Percentiles rank a stretch among this genome's conserved stretches.
These are phyloP conservation scores for Agonopterix alstromeriana DNA, from an alignment of 2,888 invertebrate genomes.

Conservation along the genomic window DNA sequence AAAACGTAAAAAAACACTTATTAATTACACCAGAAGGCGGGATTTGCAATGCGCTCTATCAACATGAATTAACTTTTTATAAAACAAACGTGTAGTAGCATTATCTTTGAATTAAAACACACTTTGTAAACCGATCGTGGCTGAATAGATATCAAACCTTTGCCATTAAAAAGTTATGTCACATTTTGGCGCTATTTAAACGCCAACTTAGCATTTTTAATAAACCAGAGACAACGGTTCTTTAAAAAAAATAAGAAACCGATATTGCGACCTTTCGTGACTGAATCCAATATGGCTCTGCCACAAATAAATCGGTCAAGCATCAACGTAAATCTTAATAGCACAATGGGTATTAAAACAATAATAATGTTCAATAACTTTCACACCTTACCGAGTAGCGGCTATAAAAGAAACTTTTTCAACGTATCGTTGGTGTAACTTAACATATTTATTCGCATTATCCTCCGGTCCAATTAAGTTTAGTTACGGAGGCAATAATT, in stretches of 20 bases:
- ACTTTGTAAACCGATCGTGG: conserved; percentile 1
- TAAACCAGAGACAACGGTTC: too few relatives aligned
- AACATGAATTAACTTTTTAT: conserved; percentile 29
- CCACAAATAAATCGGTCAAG: conserved; percentile 44
- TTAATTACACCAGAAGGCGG: conserved; percentile 31
- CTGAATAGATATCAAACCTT: too few relatives aligned
- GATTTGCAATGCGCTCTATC: conserved; percentile 25
- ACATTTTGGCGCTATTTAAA: too few relatives aligned
- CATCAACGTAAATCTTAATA: conserved; percentile 38
- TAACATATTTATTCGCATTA: conserved; percentile 55
- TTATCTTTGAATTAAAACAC: conserved; percentile 1
- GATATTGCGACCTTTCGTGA: conserved; percentile 24
- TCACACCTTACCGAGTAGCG: conserved; percentile 21
- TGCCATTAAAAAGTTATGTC: too few relatives aligned
- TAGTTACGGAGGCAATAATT: conserved; percentile 49
- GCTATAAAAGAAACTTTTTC: conserved; percentile 2
- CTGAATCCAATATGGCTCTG: conserved; percentile 26
- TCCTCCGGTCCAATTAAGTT: conserved; percentile 60
- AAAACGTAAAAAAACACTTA: conserved; percentile 24
- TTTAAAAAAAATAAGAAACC: too few relatives aligned
- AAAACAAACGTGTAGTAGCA: not conserved
- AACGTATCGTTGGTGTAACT: conserved; percentile 36
- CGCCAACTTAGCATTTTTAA: too few relatives aligned
- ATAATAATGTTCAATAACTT: conserved; percentile 30
- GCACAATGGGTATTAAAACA: not conserved